Base-by-base conservation (phyloP, 2,888 invertebrate genomes). In the Amiota communis region DNA sequence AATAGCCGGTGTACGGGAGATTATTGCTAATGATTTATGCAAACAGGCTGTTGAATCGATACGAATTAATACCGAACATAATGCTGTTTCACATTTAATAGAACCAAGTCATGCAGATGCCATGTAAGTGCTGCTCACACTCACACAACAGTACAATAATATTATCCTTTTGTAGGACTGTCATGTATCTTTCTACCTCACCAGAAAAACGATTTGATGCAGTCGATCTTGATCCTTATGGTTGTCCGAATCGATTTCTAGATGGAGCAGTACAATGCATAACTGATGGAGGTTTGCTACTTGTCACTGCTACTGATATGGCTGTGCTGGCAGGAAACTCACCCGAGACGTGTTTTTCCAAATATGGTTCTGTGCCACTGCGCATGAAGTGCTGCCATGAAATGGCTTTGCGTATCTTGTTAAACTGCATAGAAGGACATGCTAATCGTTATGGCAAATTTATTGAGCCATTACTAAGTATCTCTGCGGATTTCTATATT, bases 301-400 rank as follows among this genome's bases (percentile, higher is more conserved):
- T 98, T 80, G 94, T 99, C 0, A 99, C 99, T 0, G 98, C 98
- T 46, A 99, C 99, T 0, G 99, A 99, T 89, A 97, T 98, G 96
- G 97, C 95, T 0, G 95, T 98, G 0, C 89, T 99, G 64, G 98
- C 98, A 73, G 99, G 99, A 0, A 98, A 98, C 90, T 93, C 95
- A 0, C 96, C 97, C 0, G 99, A 99, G 90, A 96, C 98, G 0
- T 98, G 98, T 93, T 94, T 94, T 82, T 93, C 93, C 10, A 98
- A 98, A 91, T 99, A 99, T 88, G 98, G 98, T 0, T 93, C 98
- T 0, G 91, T 98, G 73, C 95, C 98, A 1, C 89, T 98, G 63
- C 94, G 94, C 84, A 93, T 94, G 13, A 96, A 95, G 86, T 93
- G 94, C 71, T 98, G 98, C 83, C 99, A 99, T 91, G 99, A 99